Conservation (phyloP, 2,797 vertebrate genomes). For the Pseudochirops cupreus region DNA sequence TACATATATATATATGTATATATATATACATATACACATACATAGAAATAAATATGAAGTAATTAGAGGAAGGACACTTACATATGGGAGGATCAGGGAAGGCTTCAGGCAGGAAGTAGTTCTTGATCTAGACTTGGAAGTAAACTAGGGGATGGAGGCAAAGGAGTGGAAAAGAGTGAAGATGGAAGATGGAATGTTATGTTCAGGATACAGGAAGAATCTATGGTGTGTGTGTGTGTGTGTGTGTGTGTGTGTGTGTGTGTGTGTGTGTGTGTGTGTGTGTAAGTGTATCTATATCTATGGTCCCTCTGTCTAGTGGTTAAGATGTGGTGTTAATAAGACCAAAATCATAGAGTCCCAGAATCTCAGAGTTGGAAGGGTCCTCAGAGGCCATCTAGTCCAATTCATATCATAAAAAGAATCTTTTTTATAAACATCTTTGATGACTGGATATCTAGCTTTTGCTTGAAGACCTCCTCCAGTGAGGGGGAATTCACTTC, state of each 20-base stretch:
- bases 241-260: neutral
- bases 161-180: neutral
- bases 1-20: too few species aligned
- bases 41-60: neutral
- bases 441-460: neutral
- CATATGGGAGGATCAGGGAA: neutral
- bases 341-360: neutral
- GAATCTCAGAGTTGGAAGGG: neutral
- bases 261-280: too few species aligned
- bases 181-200: neutral
- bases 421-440: neutral
- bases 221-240: neutral
- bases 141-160: neutral
- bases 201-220: neutral
- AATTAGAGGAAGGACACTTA: neutral
- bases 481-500: neutral
- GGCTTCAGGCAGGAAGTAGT: neutral
- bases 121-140: neutral
- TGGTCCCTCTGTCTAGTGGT: accelerated
- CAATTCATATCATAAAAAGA: neutral
- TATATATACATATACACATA: neutral
- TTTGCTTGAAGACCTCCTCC: neutral
- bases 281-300: neutral
- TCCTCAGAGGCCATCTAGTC: neutral
- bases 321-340: neutral